Percentiles rank a stretch among this genome's conserved stretches.
phyloP scores from a whole-genome alignment of 2,888 invertebrate genomes.

The Tachina fera region DNA sequence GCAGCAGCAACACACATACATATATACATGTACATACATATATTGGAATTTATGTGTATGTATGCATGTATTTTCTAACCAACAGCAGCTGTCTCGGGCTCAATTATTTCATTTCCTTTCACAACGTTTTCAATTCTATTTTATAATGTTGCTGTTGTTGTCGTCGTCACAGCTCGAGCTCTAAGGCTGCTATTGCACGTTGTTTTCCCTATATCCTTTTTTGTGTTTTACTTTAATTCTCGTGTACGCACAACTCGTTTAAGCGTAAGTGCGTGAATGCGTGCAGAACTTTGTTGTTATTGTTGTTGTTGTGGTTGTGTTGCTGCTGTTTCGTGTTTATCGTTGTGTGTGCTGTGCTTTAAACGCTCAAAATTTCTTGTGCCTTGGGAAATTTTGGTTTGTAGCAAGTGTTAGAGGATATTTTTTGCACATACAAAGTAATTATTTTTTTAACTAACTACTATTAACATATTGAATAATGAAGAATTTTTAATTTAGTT shows the following conservation, averaged over 20 bases:
- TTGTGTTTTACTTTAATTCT: constrained; percentile 34
- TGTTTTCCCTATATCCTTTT: constrained; percentile 38
- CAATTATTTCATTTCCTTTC: constrained; percentile 42
- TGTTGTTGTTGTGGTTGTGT: not conserved
- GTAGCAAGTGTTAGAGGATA: constrained; percentile 8
- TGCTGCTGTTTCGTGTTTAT: not conserved
- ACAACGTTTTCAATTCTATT: constrained; percentile 6
- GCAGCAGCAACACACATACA: not conserved
- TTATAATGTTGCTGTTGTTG: constrained; percentile 33
- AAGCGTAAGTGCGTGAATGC: constrained; percentile 49
- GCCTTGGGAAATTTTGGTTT: constrained; percentile 9
- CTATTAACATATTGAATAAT: not conserved
- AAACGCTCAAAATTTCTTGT: constrained; percentile 15
- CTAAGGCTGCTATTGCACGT: constrained; percentile 52
- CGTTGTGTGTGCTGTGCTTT: constrained; percentile 21
- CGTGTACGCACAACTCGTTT: constrained; percentile 42
- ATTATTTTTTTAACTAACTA: not conserved
- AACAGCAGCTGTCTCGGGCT: constrained; percentile 59
- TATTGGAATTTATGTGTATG: not conserved
- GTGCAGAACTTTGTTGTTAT: constrained; percentile 5
- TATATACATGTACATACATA: no score
- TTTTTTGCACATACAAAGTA: constrained; percentile 25
- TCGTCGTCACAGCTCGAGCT: constrained; percentile 11
- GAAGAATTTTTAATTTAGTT: no score
- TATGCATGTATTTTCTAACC: constrained; percentile 10